Conservation (phyloP, 2,113 vertebrate species). For the Pogonocichla stellata region DNA sequence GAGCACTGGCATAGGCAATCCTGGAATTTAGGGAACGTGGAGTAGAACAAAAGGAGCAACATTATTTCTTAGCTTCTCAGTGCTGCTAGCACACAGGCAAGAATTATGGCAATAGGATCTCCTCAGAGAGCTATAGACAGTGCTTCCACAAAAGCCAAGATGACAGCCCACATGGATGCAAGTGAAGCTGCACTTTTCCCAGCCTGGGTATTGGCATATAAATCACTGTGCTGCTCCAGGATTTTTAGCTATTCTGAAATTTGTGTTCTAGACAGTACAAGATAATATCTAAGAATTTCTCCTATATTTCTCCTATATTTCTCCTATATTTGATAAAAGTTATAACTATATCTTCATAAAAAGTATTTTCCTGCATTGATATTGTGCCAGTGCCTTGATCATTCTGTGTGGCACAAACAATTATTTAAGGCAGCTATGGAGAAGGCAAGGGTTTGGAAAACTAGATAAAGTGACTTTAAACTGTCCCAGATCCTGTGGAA, state of each 20-base stretch:
- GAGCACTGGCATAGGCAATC: not conserved
- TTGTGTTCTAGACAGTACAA: not conserved
- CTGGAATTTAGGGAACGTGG: not conserved
- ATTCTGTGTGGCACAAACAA: not conserved
- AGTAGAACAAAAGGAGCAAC: not conserved
- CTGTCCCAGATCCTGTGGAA: not conserved
- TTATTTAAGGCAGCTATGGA: not conserved
- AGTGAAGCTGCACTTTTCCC: not conserved
- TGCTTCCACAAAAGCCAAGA: not conserved
- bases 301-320: not conserved
- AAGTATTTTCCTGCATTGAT: not conserved
- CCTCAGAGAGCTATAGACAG: not conserved
- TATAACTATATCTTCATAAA: not conserved
- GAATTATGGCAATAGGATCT: not conserved
- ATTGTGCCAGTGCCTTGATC: not conserved
- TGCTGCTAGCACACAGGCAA: not conserved
- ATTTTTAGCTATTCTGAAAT: not conserved
- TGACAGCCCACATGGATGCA: not conserved
- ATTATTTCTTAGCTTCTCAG: not conserved
- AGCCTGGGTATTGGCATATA: not conserved
- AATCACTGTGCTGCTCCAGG: not conserved
- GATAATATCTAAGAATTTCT: not conserved
- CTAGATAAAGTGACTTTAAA: not conserved
- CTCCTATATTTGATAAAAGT: not conserved
- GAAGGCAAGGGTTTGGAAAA: not conserved